Conservation (phyloP, 2,797 vertebrate genomes). For the Eulemur mongoz region DNA sequence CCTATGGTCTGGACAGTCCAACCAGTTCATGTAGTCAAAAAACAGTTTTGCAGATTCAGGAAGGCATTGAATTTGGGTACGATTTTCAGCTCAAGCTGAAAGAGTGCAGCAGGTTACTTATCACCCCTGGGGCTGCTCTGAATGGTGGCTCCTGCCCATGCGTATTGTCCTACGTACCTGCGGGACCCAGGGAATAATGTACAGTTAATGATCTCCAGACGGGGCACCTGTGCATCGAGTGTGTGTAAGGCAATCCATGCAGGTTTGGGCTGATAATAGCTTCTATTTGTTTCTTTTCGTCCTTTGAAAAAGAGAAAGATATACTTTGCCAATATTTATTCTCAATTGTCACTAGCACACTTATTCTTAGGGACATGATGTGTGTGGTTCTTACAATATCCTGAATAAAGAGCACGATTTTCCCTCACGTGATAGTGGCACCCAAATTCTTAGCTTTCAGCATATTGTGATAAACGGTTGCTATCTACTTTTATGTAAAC, state of each 20-base stretch:
- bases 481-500: background rate
- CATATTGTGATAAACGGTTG: background rate
- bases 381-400: too few relatives aligned
- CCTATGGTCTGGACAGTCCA: background rate
- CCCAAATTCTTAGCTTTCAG: background rate
- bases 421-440: background rate
- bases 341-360: background rate
- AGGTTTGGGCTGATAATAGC: background rate
- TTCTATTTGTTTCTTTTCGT: background rate
- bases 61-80: background rate
- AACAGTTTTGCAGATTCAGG: background rate
- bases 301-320: background rate
- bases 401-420: background rate
- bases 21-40: background rate
- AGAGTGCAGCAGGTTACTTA: background rate
- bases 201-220: background rate
- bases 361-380: background rate
- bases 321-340: background rate
- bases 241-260: background rate
- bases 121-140: background rate
- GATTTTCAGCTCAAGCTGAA: too few relatives aligned
- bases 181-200: background rate
- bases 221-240: too few relatives aligned
- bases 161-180: too few relatives aligned
- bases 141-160: too few relatives aligned